phyloP scores from a whole-genome alignment of 2,888 invertebrate species.

The Physocephala rufipes region DNA sequence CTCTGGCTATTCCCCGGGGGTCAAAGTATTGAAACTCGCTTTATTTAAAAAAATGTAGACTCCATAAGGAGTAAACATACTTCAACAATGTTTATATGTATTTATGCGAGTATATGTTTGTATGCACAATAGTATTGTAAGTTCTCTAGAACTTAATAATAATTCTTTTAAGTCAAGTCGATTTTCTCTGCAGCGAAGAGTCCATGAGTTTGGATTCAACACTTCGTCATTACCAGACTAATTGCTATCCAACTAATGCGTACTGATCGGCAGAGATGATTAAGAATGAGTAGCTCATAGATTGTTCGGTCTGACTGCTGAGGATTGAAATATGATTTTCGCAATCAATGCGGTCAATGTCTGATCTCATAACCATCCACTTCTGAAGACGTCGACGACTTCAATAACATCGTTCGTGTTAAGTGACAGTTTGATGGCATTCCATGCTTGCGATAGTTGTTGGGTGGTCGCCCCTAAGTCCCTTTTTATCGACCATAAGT shows the following conservation, averaged over 20 bases:
- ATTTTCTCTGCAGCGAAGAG: constrained; percentile 21
- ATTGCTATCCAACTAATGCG: constrained; percentile 30
- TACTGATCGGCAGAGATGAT: constrained; percentile 22
- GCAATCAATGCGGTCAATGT: constrained; percentile 21
- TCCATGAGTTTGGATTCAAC: constrained; percentile 28
- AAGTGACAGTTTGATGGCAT: constrained; percentile 1
- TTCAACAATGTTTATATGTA: too few species aligned
- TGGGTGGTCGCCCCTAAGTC: constrained; percentile 10
- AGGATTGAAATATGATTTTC: constrained; percentile 24
- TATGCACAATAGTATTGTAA: not conserved
- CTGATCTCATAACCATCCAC: constrained; percentile 9
- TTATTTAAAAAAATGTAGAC: not conserved
- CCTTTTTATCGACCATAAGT: not conserved
- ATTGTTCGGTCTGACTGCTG: too few species aligned
- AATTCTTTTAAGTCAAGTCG: constrained; percentile 28
- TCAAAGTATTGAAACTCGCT: constrained; percentile 24
- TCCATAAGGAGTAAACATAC: not conserved
- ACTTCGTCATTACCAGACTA: constrained; percentile 22
- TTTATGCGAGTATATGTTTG: too few species aligned
- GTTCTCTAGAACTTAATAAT: constrained; percentile 2
- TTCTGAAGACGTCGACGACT: constrained; percentile 7
- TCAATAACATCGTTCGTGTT: not conserved
- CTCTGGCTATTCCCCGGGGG: constrained; percentile 11
- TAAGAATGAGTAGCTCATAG: not conserved
- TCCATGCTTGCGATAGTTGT: not conserved